A percentile compares a stretch with the other conserved stretches of the same genome.
Evolutionary conservation across 1,140 invertebrate species (phyloP).

Genomic region (Drosophila burlai): DNA sequence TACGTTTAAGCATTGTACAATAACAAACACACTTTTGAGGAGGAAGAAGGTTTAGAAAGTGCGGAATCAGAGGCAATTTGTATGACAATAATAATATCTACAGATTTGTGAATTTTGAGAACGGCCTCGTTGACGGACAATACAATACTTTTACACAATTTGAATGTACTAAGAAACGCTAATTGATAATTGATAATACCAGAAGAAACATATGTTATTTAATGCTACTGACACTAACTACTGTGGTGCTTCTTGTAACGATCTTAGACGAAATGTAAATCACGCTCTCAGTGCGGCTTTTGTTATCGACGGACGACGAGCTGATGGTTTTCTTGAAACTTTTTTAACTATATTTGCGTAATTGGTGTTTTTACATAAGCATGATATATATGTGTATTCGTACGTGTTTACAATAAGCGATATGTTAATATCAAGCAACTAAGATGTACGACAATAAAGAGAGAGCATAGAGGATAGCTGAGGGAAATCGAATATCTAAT

Average conservation of each 20-base stretch:
- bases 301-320: conserved; percentile 49
- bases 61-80: conserved; percentile 44
- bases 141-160: conserved; percentile 75
- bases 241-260: conserved; percentile 79
- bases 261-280: conserved; percentile 54
- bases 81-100: conserved; percentile 73
- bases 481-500: conserved; percentile 27
- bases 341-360: conserved; percentile 72
- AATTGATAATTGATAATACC: conserved; percentile 6
- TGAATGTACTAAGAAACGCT: conserved; percentile 64
- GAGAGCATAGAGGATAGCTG: conserved; percentile 10
- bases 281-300: conserved; percentile 47
- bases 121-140: conserved; percentile 42
- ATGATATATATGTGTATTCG: conserved; percentile 54
- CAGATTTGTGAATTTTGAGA: conserved; percentile 56
- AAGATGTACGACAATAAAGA: conserved; percentile 54
- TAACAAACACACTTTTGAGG: conserved; percentile 61
- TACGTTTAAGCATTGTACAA: conserved; percentile 54
- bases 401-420: conserved; percentile 49
- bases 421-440: conserved; percentile 30
- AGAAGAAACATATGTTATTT: conserved; percentile 58
- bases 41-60: conserved; percentile 20
- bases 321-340: conserved; percentile 69
- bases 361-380: conserved; percentile 73
- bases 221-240: conserved; percentile 79